Percentiles rank a stretch among this genome's conserved stretches.
These are phyloP conservation scores for Coelopa frigida DNA, from an alignment of 1,140 invertebrate species.

Conservation along the genomic window DNA sequence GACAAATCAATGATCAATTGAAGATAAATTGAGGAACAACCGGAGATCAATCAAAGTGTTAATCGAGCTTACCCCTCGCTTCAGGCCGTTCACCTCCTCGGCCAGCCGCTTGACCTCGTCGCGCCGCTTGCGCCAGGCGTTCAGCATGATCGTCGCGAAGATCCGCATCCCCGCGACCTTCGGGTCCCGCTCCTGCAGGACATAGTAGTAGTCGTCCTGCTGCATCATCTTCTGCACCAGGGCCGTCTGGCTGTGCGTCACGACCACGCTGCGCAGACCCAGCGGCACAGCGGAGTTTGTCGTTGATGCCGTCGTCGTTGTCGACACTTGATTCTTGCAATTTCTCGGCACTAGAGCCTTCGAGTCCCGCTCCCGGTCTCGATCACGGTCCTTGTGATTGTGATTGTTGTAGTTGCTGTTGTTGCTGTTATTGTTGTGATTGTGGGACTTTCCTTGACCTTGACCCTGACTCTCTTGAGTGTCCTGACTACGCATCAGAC, in stretches of 20 bases:
- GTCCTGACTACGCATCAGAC: no score
- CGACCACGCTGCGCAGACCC: no score
- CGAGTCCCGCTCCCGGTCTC: background rate
- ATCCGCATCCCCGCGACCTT: slow-evolving; percentile 32
- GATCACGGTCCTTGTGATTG: background rate
- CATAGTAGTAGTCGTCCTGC: slow-evolving; percentile 7
- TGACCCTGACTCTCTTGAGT: no score
- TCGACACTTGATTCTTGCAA: slow-evolving; percentile 11
- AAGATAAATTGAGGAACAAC: background rate
- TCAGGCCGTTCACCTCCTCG: slow-evolving; percentile 25
- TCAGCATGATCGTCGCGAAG: slow-evolving; percentile 34
- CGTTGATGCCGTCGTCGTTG: slow-evolving; percentile 14
- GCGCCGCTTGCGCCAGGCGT: slow-evolving; percentile 31
- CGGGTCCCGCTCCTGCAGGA: slow-evolving; percentile 16
- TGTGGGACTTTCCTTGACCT: no score
- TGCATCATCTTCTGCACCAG: slow-evolving; percentile 13
- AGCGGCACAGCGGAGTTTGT: no score
- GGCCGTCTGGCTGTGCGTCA: slow-evolving; percentile 5
- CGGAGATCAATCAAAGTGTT: background rate
- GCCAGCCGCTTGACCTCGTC: slow-evolving; percentile 25
- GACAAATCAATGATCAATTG: background rate
- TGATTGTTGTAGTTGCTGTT: background rate
- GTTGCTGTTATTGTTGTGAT: no score
- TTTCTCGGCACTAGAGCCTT: slow-evolving; percentile 3
- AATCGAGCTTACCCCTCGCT: slow-evolving; percentile 26